Conservation (phyloP, 2,797 vertebrate genomes). For the Leptoclinus maculatus region DNA sequence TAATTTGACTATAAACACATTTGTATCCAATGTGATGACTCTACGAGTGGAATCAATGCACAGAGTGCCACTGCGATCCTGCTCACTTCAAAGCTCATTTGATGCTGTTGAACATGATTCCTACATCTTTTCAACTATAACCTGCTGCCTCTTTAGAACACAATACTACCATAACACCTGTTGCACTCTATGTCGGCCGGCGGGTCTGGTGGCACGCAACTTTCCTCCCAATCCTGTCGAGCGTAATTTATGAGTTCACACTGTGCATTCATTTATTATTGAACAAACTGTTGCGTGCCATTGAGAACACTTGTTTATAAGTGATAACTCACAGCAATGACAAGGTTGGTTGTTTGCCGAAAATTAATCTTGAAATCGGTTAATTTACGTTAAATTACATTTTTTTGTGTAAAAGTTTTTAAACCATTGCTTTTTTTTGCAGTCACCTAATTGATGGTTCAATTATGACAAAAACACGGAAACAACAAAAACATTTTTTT, state of each 20-base stretch:
- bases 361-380: not conserved
- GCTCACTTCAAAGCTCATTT: not conserved
- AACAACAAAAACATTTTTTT: not conserved
- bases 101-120: not conserved
- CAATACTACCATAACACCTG: constrained; percentile 3
- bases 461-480: not conserved
- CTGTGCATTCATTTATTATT: not conserved
- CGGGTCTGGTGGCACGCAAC: not conserved
- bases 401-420: not conserved
- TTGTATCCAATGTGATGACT: not conserved
- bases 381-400: not conserved
- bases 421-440: not conserved
- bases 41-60: not conserved
- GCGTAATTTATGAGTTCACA: not conserved
- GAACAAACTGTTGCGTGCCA: not conserved
- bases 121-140: not conserved
- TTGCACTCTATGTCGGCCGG: not conserved
- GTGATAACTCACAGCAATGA: not conserved
- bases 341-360: not conserved
- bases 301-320: not conserved
- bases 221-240: not conserved
- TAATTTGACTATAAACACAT: not conserved
- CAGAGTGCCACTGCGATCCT: not conserved
- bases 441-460: no score
- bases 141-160: not conserved